Percentiles rank a stretch among this genome's conserved stretches.
Evolutionary conservation across 2,113 vertebrate species (phyloP).

Genomic region (Strigops habroptila): DNA sequence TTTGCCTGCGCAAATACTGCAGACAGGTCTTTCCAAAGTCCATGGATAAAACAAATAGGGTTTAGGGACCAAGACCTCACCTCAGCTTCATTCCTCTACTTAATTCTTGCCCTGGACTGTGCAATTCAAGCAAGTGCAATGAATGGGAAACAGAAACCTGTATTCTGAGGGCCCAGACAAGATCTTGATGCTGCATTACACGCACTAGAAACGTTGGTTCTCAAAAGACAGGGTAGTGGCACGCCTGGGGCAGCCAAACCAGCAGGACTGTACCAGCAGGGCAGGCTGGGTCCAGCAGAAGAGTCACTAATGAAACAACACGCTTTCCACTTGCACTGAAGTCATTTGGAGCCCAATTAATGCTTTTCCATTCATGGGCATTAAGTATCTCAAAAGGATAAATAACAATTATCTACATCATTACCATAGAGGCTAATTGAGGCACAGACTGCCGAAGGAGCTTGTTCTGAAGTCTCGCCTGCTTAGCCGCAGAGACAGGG

Average conservation of each 20-base stretch:
- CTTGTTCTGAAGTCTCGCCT: background rate
- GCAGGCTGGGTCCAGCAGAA: background rate
- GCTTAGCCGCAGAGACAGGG: background rate
- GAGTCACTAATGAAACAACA: background rate
- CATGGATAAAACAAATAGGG: fast-evolving
- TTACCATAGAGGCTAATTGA: background rate
- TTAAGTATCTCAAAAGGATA: background rate
- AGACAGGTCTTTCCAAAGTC: background rate
- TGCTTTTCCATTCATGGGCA: background rate
- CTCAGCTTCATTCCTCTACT: background rate
- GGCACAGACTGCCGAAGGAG: background rate
- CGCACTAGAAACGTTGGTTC: background rate
- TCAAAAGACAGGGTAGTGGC: background rate
- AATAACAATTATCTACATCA: background rate
- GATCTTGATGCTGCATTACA: background rate
- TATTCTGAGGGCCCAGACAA: background rate
- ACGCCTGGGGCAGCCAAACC: background rate
- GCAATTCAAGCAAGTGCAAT: background rate
- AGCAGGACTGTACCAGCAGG: background rate
- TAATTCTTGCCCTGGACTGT: background rate
- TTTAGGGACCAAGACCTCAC: background rate
- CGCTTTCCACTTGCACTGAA: background rate
- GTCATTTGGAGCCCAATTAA: background rate
- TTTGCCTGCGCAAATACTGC: background rate
- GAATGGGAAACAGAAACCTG: background rate